phyloP scores from a whole-genome alignment of 2,888 invertebrate genomes.

The Cetonia aurata region DNA sequence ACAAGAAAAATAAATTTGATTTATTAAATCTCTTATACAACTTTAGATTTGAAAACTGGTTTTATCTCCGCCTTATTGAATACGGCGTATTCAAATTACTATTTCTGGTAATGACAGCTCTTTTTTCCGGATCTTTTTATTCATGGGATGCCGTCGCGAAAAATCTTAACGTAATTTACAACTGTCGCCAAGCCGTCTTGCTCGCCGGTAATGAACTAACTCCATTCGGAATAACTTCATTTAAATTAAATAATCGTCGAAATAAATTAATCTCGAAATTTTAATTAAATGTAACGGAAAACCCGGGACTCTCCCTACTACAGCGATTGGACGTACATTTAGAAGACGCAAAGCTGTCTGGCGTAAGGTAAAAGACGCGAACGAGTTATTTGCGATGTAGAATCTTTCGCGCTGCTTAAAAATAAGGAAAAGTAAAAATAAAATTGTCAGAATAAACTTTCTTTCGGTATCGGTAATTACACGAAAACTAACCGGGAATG shows the following conservation, averaged over 20 bases:
- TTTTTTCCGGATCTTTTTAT: too few species aligned
- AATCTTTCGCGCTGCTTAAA: neutral
- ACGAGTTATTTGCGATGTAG: conserved; percentile 9
- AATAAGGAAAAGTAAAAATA: neutral
- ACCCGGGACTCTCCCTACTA: neutral
- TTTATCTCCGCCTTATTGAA: too few species aligned
- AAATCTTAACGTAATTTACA: conserved; percentile 21
- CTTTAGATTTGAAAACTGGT: too few species aligned
- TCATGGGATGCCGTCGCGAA: neutral
- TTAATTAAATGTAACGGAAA: conserved; percentile 29
- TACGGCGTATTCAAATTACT: too few species aligned
- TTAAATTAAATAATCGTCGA: conserved; percentile 26
- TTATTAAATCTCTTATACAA: too few species aligned
- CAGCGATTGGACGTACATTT: conserved; percentile 3
- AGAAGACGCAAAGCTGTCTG: neutral
- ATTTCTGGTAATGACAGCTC: too few species aligned
- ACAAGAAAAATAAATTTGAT: too few species aligned
- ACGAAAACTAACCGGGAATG: conserved; percentile 12
- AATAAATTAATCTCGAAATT: conserved; percentile 35
- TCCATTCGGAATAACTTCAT: conserved; percentile 27
- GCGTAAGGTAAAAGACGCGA: neutral
- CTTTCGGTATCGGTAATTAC: conserved; percentile 13
- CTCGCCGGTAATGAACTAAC: conserved; percentile 16
- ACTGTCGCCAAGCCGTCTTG: neutral
- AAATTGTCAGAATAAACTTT: conserved; percentile 4